Evolutionary conservation across 1,140 invertebrate species (phyloP).

Genomic region (Lerema accius): DNA sequence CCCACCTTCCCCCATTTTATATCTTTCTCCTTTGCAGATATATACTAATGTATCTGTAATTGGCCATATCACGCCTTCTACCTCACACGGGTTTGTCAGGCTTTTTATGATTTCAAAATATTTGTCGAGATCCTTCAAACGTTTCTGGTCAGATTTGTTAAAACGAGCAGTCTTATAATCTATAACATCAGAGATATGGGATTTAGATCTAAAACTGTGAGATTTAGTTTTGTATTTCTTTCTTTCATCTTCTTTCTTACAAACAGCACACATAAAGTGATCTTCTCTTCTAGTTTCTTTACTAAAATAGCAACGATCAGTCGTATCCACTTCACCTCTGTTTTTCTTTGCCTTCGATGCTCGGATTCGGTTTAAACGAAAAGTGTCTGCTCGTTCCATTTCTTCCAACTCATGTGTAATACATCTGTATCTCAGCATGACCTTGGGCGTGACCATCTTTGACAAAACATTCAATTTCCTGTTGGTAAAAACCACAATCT

Average conservation of each 20-base stretch:
- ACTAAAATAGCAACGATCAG: conserved; percentile 9
- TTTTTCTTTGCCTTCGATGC: conserved; percentile 38
- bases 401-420: conserved; percentile 45
- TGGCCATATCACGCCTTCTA: conserved; percentile 14
- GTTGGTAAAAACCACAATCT: conserved; percentile 47
- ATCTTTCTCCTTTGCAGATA: conserved; percentile 29
- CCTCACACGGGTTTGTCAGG: conserved; percentile 34
- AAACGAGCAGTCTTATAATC: conserved; percentile 19
- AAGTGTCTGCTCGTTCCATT: conserved; percentile 47
- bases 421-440: conserved; percentile 38
- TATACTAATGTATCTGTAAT: conserved; percentile 35
- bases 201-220: neutral
- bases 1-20: conserved; percentile 32
- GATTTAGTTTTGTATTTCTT: conserved; percentile 11
- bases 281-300: conserved; percentile 14
- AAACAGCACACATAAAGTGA: conserved; percentile 7
- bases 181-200: neutral
- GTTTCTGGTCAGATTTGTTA: conserved; percentile 10
- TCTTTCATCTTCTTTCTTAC: conserved; percentile 15
- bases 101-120: conserved; percentile 38
- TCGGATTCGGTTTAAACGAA: conserved; percentile 49
- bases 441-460: conserved; percentile 50
- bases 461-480: conserved; percentile 58
- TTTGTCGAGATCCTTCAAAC: conserved; percentile 25
- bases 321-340: conserved; percentile 19